Percentiles rank a stretch among this genome's conserved stretches.
Conservation (phyloP, 2,888 invertebrate species). For the Yponomeuta malinellus region DNA sequence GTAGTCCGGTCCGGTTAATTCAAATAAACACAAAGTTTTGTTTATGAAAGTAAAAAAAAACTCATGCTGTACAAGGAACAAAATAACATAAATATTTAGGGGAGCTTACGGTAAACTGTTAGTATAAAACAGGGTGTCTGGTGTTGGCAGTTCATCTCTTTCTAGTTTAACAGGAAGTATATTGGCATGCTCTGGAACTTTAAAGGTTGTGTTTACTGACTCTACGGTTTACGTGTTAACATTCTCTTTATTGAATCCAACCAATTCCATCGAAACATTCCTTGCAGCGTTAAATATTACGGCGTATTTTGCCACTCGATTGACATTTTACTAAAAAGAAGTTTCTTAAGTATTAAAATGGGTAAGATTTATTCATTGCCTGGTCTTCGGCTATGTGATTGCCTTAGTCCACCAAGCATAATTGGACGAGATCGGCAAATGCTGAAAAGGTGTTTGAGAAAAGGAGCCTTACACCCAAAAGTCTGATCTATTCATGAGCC, state of each 20-base stretch:
- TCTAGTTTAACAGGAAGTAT: constrained; percentile 57
- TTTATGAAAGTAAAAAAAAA: constrained; percentile 37
- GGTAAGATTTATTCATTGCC: no score
- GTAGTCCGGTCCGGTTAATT: constrained; percentile 61
- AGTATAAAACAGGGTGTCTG: constrained; percentile 65
- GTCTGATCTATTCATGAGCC: no score
- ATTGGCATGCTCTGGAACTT: constrained; percentile 54
- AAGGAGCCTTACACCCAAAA: no score
- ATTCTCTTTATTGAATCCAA: neutral
- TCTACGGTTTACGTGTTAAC: constrained; percentile 21
- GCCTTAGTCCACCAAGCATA: no score
- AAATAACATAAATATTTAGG: constrained; percentile 71
- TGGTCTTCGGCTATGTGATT: no score
- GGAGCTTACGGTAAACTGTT: constrained; percentile 66
- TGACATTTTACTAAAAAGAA: no score
- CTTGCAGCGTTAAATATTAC: neutral
- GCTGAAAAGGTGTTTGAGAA: no score
- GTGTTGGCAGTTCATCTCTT: constrained; percentile 48
- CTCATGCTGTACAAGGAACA: constrained; percentile 71
- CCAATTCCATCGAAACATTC: neutral
- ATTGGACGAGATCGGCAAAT: no score
- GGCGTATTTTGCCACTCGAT: neutral
- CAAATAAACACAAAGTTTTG: constrained; percentile 74
- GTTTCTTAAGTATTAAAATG: no score
- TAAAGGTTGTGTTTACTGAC: constrained; percentile 35